Evolutionary conservation across 2,888 invertebrate species (phyloP).

Genomic region (Operophtera brumata): DNA sequence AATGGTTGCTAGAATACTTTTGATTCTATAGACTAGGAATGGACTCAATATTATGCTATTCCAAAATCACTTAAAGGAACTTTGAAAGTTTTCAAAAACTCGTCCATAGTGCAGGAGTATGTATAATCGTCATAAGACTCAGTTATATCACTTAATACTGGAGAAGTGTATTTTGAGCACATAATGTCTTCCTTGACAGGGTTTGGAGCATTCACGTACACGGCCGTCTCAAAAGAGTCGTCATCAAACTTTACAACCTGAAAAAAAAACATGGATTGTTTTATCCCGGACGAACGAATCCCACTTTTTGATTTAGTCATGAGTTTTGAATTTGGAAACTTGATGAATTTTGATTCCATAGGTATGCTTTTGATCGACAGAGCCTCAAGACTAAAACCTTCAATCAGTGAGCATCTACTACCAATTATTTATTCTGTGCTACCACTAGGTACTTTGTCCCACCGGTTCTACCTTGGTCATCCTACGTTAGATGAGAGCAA

Average conservation of each 20-base stretch:
- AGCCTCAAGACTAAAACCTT: too few species aligned
- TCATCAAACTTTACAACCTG: constrained; percentile 6
- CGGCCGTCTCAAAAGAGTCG: constrained; percentile 2
- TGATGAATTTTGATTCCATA: background rate
- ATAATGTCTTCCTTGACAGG: background rate
- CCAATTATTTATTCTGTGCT: background rate
- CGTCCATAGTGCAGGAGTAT: constrained; percentile 1
- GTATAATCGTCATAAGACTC: background rate
- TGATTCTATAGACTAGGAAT: too few species aligned
- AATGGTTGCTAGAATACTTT: too few species aligned
- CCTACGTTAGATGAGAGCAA: background rate
- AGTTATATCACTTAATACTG: background rate
- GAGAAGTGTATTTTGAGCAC: background rate
- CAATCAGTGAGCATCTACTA: background rate
- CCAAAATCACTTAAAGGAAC: background rate
- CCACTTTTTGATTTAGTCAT: background rate
- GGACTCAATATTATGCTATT: too few species aligned
- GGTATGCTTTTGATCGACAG: background rate
- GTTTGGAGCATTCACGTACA: constrained; percentile 11
- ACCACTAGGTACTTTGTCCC: too few species aligned
- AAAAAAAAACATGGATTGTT: background rate
- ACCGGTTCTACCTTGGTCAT: background rate
- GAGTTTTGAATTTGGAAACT: background rate
- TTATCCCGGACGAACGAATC: background rate
- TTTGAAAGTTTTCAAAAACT: constrained; percentile 7